Conservation (phyloP, 1,140 invertebrate species). For the Phenacoccus solenopsis region DNA sequence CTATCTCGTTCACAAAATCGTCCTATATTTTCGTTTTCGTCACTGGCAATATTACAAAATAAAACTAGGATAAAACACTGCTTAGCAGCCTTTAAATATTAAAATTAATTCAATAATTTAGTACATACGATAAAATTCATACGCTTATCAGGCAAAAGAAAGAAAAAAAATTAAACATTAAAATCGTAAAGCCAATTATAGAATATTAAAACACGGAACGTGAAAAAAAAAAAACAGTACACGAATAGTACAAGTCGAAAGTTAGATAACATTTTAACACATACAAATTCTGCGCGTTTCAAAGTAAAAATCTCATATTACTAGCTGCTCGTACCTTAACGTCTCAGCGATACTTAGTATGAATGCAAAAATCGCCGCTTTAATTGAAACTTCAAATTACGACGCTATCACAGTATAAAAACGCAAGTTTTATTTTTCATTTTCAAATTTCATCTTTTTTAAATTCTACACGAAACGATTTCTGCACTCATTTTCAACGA, state of each 20-base stretch:
- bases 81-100: background rate
- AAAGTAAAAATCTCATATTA: too few relatives aligned
- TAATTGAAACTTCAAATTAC: background rate
- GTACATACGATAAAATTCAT: constrained; percentile 3
- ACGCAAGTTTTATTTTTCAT: background rate
- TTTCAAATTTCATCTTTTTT: background rate
- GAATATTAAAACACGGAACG: background rate
- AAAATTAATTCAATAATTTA: background rate
- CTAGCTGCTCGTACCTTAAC: too few relatives aligned
- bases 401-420: background rate
- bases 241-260: background rate
- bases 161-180: too few relatives aligned
- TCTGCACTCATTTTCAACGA: background rate
- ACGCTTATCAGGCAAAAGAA: background rate
- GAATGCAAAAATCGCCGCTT: background rate
- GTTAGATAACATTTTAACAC: too few relatives aligned
- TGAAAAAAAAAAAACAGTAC: background rate
- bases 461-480: background rate
- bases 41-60: background rate
- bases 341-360: too few relatives aligned
- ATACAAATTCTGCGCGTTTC: too few relatives aligned
- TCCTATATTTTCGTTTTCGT: background rate
- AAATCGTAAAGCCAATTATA: background rate
- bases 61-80: background rate
- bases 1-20: constrained; percentile 1